Evolutionary conservation across 2,888 invertebrate genomes (phyloP), one percentile per base, ranked within the genome.

Genomic region (Mycogona germanica): DNA sequence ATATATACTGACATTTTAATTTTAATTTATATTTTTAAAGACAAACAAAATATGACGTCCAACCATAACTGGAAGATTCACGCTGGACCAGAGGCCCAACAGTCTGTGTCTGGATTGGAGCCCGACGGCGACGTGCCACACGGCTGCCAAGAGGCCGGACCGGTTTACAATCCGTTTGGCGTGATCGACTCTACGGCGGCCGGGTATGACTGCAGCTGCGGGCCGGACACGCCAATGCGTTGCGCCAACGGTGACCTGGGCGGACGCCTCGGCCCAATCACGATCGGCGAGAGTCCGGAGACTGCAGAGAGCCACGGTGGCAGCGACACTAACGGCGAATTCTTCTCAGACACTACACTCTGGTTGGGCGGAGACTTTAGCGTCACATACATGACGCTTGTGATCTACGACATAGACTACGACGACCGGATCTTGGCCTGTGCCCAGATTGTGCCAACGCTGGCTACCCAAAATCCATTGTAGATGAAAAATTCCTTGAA

Each of bases 191-290:
- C 35, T 35, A 32, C 35, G 30, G n/a, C 46, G 19, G 26, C 19
- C n/a, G 29, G 26, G 2, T 46, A 25, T 7, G n/a, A 7, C 9
- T 49, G 35, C 26, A 37, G 26, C 23, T 49, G 49, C 37, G 23
- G 49, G 21, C 49, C 21, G 23, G 25, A n/a, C 9, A 35, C 49
- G 9, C 14, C 35, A 7, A 26, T 21, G 19, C 30, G 49, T 21
- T 49, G 49, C 17, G 35, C 49, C 2, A 25, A 23, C 2, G 49
- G 49, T 32, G 49, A 49, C 17, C 49, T 49, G 9, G 25, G 49
- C 4, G 49, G 49, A 19, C 49, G 49, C 3, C 2, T 49, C 21
- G 49, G 49, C 12, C 3, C 32, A 21, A 49, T 49, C 32, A 26
- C 12, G 2, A n/a, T 49, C 9, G 21, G 19, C 23, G 19, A 21